Evolutionary conservation across 2,113 vertebrate genomes (phyloP).

Genomic region (Cygnus buccinator): DNA sequence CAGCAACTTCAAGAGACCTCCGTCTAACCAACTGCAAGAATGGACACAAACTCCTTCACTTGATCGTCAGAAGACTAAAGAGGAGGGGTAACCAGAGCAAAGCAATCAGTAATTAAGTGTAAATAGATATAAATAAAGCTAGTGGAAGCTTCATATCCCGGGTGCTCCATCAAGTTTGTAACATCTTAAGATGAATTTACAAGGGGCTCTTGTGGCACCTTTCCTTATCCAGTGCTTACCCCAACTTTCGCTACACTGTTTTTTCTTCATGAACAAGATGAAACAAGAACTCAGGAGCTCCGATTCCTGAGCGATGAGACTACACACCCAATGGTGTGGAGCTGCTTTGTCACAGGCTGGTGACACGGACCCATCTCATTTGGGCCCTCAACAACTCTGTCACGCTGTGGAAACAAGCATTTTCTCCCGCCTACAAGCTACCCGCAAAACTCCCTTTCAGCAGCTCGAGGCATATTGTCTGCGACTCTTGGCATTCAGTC

Average conservation of each 20-base stretch:
- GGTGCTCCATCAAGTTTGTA: neutral
- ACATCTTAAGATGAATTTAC: neutral
- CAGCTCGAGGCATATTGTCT: neutral
- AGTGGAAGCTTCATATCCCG: neutral
- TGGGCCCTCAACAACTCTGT: rapidly evolving
- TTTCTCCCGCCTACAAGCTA: neutral
- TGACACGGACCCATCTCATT: rapidly evolving
- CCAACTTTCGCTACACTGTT: neutral
- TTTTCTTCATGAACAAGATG: rapidly evolving
- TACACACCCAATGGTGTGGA: rapidly evolving
- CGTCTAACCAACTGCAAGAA: neutral
- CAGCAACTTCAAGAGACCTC: neutral
- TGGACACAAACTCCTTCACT: neutral
- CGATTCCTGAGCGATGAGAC: neutral
- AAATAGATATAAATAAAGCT: neutral
- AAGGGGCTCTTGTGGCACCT: neutral
- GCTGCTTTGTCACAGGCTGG: rapidly evolving
- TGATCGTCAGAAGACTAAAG: neutral
- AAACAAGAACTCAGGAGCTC: neutral
- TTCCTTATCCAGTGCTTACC: neutral
- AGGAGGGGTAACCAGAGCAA: neutral
- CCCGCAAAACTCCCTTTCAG: neutral
- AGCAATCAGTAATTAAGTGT: neutral
- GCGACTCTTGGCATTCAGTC: neutral
- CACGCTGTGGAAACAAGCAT: neutral